These are phyloP conservation scores for Micromys minutus DNA, from an alignment of 2,113 vertebrate genomes.

Conservation along the genomic window DNA sequence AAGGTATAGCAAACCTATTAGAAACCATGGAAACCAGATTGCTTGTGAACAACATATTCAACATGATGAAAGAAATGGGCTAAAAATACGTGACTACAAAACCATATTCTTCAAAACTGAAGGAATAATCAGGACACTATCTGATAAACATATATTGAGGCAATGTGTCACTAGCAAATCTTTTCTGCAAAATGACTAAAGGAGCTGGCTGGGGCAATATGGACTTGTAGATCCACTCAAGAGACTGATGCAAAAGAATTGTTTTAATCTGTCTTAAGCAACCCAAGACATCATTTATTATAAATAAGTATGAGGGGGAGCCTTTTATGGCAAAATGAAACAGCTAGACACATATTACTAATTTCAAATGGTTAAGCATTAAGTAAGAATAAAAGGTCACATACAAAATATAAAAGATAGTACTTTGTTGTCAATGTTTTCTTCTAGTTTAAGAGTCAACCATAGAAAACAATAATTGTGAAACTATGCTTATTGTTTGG, in stretches of 20 bases:
- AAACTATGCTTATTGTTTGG: neutral
- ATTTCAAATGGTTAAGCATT: neutral
- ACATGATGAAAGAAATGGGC: neutral
- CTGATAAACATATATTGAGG: conserved; percentile 10
- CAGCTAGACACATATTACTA: neutral
- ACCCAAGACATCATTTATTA: neutral
- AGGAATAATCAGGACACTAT: neutral
- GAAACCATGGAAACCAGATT: conserved; percentile 8
- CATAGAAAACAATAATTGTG: neutral
- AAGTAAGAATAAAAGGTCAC: neutral
- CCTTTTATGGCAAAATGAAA: neutral
- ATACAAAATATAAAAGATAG: neutral
- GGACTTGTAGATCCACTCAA: neutral
- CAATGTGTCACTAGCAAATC: neutral
- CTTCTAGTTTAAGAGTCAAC: neutral
- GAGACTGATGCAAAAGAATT: neutral
- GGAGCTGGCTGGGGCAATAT: neutral
- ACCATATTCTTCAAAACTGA: neutral
- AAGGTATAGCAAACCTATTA: neutral
- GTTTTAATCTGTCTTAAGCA: neutral
- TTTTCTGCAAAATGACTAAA: neutral
- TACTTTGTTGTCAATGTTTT: neutral
- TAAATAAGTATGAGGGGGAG: neutral
- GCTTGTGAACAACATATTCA: neutral
- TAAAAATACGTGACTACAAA: neutral